These are phyloP conservation scores for Syngnathus rostellatus DNA, from an alignment of 2,797 vertebrate species.

Conservation along the genomic window DNA sequence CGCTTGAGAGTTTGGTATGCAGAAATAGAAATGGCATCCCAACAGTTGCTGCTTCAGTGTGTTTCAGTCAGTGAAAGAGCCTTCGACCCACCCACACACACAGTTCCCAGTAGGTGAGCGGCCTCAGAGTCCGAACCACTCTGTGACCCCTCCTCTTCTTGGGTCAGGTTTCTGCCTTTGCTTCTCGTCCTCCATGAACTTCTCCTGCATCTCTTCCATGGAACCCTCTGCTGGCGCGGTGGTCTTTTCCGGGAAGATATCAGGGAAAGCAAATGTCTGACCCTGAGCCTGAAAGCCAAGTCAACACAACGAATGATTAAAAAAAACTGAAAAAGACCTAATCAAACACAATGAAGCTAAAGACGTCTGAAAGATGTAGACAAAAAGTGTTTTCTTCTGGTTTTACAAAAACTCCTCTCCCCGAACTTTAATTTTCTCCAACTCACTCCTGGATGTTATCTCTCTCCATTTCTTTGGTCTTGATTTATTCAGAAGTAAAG, in stretches of 20 bases:
- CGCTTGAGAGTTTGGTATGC: slow-evolving; percentile 9
- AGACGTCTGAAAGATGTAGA: not conserved
- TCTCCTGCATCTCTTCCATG: slow-evolving; percentile 66
- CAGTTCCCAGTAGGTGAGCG: slow-evolving; percentile 28
- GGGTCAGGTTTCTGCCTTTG: slow-evolving; percentile 75
- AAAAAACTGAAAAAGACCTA: not conserved
- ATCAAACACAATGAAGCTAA: not conserved
- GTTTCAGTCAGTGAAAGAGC: slow-evolving; percentile 19
- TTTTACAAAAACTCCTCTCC: slow-evolving; percentile 39
- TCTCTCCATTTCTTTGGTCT: slow-evolving; percentile 59
- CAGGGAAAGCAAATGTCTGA: slow-evolving; percentile 88
- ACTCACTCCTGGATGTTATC: slow-evolving; percentile 53
- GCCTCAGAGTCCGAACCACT: slow-evolving; percentile 86
- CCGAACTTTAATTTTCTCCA: slow-evolving; percentile 47
- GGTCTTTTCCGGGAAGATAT: slow-evolving; percentile 81
- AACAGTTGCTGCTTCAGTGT: slow-evolving; percentile 32
- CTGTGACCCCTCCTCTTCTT: slow-evolving; percentile 78
- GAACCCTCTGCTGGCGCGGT: slow-evolving; percentile 52
- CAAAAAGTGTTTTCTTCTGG: slow-evolving; percentile 17
- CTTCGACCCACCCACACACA: slow-evolving; percentile 3
- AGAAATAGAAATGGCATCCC: slow-evolving; percentile 52
- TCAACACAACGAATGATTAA: slow-evolving; percentile 11
- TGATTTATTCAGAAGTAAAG: slow-evolving; percentile 67
- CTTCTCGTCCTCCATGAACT: slow-evolving; percentile 74
- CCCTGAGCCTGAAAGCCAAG: slow-evolving; percentile 69